Evolutionary conservation across 2,113 vertebrate genomes (phyloP).

Genomic region (Oostethus manadensis): DNA sequence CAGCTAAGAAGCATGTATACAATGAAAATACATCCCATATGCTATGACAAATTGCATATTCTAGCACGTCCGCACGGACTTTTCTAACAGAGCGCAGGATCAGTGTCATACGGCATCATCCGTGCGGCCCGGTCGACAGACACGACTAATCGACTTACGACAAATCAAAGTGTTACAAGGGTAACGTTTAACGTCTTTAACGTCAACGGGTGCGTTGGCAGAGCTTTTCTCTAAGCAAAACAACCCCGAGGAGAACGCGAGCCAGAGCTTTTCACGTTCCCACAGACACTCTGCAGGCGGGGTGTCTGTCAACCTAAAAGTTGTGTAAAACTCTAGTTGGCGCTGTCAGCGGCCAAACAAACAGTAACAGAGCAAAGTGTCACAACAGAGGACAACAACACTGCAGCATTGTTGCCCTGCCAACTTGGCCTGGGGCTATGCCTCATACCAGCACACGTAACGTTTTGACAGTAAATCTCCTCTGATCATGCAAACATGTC

Average conservation of each 20-base stretch:
- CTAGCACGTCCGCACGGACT: too few relatives aligned
- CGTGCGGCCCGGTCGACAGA: too few relatives aligned
- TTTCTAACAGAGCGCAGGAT: too few relatives aligned
- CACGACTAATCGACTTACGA: too few relatives aligned
- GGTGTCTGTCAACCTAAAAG: slow-evolving; percentile 4
- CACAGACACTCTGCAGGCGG: background rate
- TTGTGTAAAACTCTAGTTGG: background rate
- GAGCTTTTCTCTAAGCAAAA: background rate
- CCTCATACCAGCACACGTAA: background rate
- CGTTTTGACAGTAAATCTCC: slow-evolving; percentile 19
- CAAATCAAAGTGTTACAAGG: too few relatives aligned
- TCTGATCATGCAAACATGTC: slow-evolving; percentile 6
- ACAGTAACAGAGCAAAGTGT: slow-evolving; percentile 19
- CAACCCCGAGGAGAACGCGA: background rate
- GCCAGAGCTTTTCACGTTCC: background rate
- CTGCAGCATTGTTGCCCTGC: slow-evolving; percentile 42
- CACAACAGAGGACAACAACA: slow-evolving; percentile 36
- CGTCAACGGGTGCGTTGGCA: slow-evolving; percentile 7
- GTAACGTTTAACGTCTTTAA: too few relatives aligned
- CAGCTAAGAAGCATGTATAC: too few relatives aligned
- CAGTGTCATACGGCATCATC: too few relatives aligned
- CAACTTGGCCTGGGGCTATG: slow-evolving; percentile 20
- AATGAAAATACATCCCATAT: too few relatives aligned
- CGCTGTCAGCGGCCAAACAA: slow-evolving; percentile 4
- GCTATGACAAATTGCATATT: too few relatives aligned